These are phyloP conservation scores for Hestina assimilis DNA, from an alignment of 1,140 invertebrate species.

Conservation along the genomic window DNA sequence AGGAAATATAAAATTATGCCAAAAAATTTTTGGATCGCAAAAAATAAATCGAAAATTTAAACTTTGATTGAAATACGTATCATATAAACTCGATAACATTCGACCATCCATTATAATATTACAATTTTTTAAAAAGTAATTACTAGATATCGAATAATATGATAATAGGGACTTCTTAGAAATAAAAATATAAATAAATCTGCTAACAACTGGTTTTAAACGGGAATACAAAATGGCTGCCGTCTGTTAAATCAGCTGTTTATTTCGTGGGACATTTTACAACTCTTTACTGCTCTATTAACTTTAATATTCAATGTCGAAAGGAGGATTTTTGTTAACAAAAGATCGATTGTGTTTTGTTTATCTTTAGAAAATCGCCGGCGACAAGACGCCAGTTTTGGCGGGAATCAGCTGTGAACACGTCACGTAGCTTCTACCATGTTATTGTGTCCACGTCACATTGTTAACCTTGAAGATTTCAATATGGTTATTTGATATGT, in stretches of 20 bases:
- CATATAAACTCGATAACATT: too few relatives aligned
- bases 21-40: background rate
- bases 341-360: constrained; percentile 26
- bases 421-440: constrained; percentile 25
- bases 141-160: constrained; percentile 26
- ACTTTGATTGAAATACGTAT: too few relatives aligned
- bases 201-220: constrained; percentile 49
- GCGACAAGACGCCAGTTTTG: constrained; percentile 40
- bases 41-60: constrained; percentile 2
- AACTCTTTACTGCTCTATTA: constrained; percentile 9
- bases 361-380: constrained; percentile 35
- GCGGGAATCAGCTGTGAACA: constrained; percentile 61
- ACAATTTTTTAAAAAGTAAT: too few relatives aligned
- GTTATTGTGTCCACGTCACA: background rate
- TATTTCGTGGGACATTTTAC: constrained; percentile 37
- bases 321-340: constrained; percentile 37
- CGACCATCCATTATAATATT: too few relatives aligned
- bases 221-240: constrained; percentile 38
- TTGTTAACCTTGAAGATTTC: constrained; percentile 14
- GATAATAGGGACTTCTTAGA: constrained; percentile 25
- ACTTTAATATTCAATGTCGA: constrained; percentile 39
- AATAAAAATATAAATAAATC: constrained; percentile 31
- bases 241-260: constrained; percentile 50
- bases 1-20: constrained; percentile 18
- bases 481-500: background rate